phyloP scores from a whole-genome alignment of 2,113 vertebrate genomes.

The Atherinomorus stipes region DNA sequence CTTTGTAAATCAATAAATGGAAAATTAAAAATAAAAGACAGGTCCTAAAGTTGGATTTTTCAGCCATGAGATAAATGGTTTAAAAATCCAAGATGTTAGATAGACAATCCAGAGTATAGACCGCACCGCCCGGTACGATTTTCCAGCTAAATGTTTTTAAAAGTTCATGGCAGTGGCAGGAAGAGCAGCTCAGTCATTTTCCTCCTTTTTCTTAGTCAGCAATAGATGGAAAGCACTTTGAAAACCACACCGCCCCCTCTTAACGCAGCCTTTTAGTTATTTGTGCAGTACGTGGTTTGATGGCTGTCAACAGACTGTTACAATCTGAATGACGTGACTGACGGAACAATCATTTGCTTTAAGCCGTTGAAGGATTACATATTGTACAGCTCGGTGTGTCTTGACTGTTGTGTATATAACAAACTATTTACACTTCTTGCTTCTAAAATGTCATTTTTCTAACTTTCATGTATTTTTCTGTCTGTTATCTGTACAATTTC shows the following conservation, averaged over 20 bases:
- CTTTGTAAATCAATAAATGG: too few relatives aligned
- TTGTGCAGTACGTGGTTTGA: slow-evolving; percentile 27
- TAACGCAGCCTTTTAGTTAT: slow-evolving; percentile 33
- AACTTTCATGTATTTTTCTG: slow-evolving; percentile 69
- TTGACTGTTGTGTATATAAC: slow-evolving; percentile 78
- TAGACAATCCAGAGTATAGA: slow-evolving; percentile 15
- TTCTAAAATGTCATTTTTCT: slow-evolving; percentile 69
- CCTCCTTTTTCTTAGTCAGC: background rate
- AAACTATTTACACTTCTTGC: slow-evolving; percentile 78
- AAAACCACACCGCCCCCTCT: slow-evolving; percentile 23
- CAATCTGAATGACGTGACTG: slow-evolving; percentile 9
- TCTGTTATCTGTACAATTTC: slow-evolving; percentile 70
- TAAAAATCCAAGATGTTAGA: too few relatives aligned
- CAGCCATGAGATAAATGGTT: too few relatives aligned
- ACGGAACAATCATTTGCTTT: slow-evolving; percentile 47
- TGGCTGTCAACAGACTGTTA: background rate
- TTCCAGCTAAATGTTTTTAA: background rate
- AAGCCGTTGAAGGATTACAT: slow-evolving; percentile 44
- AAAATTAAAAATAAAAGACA: too few relatives aligned
- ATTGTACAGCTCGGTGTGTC: slow-evolving; percentile 49
- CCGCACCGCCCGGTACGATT: background rate
- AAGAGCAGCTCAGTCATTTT: background rate
- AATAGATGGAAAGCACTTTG: slow-evolving; percentile 58
- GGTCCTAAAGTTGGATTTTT: too few relatives aligned
- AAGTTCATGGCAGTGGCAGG: background rate